Evolutionary conservation across 2,113 vertebrate species (phyloP).

Genomic region (Typhlomys cinereus): DNA sequence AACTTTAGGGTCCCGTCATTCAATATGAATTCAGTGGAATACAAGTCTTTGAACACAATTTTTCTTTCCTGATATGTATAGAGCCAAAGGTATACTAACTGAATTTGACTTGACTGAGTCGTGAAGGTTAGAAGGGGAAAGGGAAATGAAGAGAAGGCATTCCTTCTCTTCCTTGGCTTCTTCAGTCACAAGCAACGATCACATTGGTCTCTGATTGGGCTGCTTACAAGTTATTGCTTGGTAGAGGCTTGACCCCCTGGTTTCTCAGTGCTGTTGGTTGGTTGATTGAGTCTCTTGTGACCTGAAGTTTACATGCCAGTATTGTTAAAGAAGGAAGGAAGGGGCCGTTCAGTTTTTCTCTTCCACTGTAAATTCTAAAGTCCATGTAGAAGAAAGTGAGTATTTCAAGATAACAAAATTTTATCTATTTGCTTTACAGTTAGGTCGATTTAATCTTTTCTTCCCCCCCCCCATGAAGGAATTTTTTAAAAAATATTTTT

Average conservation of each 20-base stretch:
- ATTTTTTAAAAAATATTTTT: neutral
- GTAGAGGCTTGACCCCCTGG: neutral
- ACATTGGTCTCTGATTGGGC: neutral
- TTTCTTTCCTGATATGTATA: neutral
- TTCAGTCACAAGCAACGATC: neutral
- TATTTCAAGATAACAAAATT: slow-evolving; percentile 37
- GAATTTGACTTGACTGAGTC: slow-evolving; percentile 38
- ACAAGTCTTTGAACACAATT: neutral
- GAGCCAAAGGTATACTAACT: neutral
- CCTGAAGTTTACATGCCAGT: neutral
- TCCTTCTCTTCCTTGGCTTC: neutral
- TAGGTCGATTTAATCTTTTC: slow-evolving; percentile 8
- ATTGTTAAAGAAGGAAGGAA: neutral
- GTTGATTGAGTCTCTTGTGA: neutral
- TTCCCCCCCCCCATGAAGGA: neutral
- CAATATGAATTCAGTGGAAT: neutral
- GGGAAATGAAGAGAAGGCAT: neutral
- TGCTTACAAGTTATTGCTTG: neutral
- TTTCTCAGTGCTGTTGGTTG: neutral
- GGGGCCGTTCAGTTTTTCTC: neutral
- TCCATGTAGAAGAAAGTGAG: slow-evolving; percentile 5
- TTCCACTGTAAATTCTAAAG: slow-evolving; percentile 35
- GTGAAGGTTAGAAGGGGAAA: neutral
- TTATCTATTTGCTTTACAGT: slow-evolving; percentile 27
- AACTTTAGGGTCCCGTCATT: neutral